Evolutionary conservation across 2,113 vertebrate species (phyloP), one percentile per base, ranked within the genome.

Genomic region (Seriola dumerili): DNA sequence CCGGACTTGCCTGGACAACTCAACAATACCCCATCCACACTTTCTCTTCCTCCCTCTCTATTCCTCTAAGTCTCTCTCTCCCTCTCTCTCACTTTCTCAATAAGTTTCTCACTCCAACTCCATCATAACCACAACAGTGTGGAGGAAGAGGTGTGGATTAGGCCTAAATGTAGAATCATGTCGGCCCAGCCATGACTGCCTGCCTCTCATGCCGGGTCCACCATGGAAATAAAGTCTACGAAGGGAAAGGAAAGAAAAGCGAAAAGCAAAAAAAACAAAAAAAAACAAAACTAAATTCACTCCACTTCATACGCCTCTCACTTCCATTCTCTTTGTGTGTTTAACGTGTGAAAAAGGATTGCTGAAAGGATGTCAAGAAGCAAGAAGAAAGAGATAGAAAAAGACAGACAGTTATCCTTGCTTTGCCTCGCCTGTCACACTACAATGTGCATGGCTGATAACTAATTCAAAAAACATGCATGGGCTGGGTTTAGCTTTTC

Each of bases 301-400:
- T 92, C 85, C 46, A 65, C 81, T 91, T 89, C 89, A 72, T 78
- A 87, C 91, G 84, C 88, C 83, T 90, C 90, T 93, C 91, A 89
- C 93, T 91, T 91, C 83, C 90, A 88, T 93, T 92, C 89, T 87
- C 83, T 89, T 73, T 78, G 87, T 86, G 89, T 73, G 36, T 89
- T 90, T 90, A 94, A 94, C 69, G 89, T 93, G 91, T 93, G 92
- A 91, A 91, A 94, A 93, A 84, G 86, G 86, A 91, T 94, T 94
- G 84, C 80, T 68, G 90, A 80, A 84, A 83, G 84, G 84, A 87
- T 89, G 86, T 92, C 81, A 80, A 77, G 81, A 83, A 72, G 77
- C 69, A 59, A 63, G 77, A 34, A 67, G 42, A 77, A 73, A 76
- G 61, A 79, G 78, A 90, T 63, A 25, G 81, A 83, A 66, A 76